These are phyloP conservation scores for Drosophila pseudoobscura DNA, from an alignment of 1,140 invertebrate species.

Conservation along the genomic window DNA sequence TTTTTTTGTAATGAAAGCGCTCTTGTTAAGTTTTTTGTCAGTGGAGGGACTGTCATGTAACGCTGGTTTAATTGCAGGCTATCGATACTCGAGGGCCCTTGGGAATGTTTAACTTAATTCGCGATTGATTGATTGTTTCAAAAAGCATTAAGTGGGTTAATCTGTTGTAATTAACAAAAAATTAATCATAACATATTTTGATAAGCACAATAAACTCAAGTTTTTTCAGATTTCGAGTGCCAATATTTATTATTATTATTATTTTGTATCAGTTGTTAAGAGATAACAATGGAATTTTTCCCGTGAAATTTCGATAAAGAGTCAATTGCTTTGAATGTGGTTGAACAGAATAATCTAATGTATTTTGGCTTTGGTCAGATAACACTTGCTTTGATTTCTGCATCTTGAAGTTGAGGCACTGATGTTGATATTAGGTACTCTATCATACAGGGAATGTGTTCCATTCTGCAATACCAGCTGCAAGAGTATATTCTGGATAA, in stretches of 20 bases:
- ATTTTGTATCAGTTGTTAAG: no score
- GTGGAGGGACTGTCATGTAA: constrained; percentile 25
- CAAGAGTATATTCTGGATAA: no score
- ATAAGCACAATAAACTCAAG: not conserved
- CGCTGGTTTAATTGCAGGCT: constrained; percentile 54
- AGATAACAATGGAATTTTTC: no score
- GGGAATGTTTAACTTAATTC: constrained; percentile 38
- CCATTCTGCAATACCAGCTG: no score
- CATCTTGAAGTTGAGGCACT: no score
- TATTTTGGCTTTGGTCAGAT: no score
- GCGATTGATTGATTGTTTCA: constrained; percentile 32
- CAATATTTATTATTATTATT: not conserved
- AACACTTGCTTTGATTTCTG: no score
- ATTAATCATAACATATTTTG: constrained; percentile 1
- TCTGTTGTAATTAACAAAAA: constrained; percentile 26
- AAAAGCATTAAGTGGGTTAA: constrained; percentile 6
- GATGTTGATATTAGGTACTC: no score
- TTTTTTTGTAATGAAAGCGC: constrained; percentile 26
- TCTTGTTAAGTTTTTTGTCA: constrained; percentile 37
- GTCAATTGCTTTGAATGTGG: no score
- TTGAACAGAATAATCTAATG: no score
- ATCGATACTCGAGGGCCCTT: constrained; percentile 44
- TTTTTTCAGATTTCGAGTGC: not conserved
- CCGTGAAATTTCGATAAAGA: no score
- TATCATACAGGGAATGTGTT: no score